Evolutionary conservation across 2,888 invertebrate species (phyloP), one percentile per base, ranked within the genome.

Genomic region (Drosophila paranaensis): DNA sequence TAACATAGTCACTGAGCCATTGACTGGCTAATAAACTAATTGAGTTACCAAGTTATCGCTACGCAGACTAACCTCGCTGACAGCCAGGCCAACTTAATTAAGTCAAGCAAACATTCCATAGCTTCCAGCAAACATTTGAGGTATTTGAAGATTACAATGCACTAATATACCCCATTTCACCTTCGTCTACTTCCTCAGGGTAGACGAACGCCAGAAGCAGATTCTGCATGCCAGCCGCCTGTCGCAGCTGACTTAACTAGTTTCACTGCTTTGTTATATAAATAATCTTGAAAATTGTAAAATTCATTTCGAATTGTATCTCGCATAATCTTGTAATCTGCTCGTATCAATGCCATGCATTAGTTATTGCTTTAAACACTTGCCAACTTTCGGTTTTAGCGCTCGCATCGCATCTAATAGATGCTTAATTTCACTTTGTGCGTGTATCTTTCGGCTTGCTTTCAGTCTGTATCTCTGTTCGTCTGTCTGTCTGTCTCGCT

Each of bases 381-480:
- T 30, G 64, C 27, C 42, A 71, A 84, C 82, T 85, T 88, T 85
- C 85, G 67, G 77, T 85, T 88, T 82, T 71, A 70, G 68, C 64
- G 68, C 76, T 74, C 53, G 72, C 65, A 60, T 74, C 53, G 72
- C 65, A 60, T 76, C 78, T 67, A 58, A 74, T 74, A 71, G 80
- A 80, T 81, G 66, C 55, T 74, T 78, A 86, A 80, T 86, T 86
- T 86, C 85, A 83, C 89, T 86, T 81, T 63, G 74, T 77, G 77
- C 84, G 85, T 87, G 77, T 64, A 60, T 60, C 51, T 43, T 20
- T 60, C 33, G 50, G 46, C 14, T 20, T n/a, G 51, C 40, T 61
- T 39, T 54, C 60, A 35, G 62, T 64, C 46, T 40, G 39, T 14
- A 11, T 37, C 39, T 61, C 50, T 57, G 33, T 27, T 35, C 25